phyloP scores from a whole-genome alignment of 2,113 vertebrate species.

The Mormyrus lacerda region DNA sequence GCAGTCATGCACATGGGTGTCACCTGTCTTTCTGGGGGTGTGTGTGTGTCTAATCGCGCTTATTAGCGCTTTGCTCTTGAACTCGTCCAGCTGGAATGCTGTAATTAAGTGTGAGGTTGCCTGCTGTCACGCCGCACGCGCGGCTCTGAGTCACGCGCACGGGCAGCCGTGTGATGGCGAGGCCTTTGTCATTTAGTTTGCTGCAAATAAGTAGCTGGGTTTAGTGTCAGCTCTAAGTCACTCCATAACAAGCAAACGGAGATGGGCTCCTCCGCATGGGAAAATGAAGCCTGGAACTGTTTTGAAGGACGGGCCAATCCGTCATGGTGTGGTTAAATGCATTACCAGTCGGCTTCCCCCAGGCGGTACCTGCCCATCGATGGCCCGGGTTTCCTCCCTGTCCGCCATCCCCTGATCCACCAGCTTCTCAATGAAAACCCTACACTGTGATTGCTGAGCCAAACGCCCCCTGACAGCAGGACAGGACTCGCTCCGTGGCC shows the following conservation, averaged over 20 bases:
- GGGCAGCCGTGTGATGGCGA: neutral
- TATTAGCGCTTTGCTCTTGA: neutral
- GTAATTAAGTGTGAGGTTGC: neutral
- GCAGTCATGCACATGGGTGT: neutral
- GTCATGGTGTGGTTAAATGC: neutral
- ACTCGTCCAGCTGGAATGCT: neutral
- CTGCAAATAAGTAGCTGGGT: neutral
- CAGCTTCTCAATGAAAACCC: neutral
- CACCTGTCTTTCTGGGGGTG: neutral
- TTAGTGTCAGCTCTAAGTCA: neutral
- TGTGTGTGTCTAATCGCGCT: neutral
- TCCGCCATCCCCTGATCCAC: neutral
- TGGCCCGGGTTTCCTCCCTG: neutral
- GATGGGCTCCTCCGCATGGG: neutral
- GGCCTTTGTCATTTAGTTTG: neutral
- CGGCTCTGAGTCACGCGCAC: neutral
- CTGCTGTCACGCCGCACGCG: neutral
- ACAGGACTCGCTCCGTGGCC: neutral
- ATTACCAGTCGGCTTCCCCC: neutral
- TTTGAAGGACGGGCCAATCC: neutral
- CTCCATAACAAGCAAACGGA: neutral
- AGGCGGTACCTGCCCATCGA: neutral
- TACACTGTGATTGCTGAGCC: neutral
- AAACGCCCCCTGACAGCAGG: neutral
- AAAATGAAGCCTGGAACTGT: neutral